phyloP scores from a whole-genome alignment of 2,797 vertebrate species.

The Staurois parvus region DNA sequence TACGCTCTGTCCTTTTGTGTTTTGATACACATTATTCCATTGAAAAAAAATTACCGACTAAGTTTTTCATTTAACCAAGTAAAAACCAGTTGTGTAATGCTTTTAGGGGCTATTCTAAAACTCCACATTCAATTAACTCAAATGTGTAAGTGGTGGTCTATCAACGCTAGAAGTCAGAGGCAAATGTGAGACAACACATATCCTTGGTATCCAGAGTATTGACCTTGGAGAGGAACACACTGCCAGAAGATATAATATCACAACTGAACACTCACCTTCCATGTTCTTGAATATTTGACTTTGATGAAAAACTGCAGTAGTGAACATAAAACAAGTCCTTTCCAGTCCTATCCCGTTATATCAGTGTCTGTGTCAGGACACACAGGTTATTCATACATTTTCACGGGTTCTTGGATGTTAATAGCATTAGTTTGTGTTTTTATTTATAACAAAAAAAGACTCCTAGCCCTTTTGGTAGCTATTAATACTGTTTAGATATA shows the following conservation, averaged over 20 bases:
- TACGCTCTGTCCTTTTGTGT: conserved; percentile 46
- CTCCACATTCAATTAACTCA: not conserved
- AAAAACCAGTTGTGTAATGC: conserved; percentile 30
- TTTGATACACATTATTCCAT: conserved; percentile 44
- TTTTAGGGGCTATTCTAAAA: conserved; percentile 25
- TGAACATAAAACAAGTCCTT: not conserved
- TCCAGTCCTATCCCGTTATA: not conserved
- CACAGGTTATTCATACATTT: not conserved
- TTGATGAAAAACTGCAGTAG: conserved; percentile 36
- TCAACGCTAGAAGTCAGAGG: conserved; percentile 8
- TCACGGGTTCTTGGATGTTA: not conserved
- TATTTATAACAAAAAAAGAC: too few species aligned
- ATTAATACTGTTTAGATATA: too few species aligned
- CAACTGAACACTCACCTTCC: conserved; percentile 7
- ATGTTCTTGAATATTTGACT: conserved; percentile 32
- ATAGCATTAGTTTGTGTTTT: not conserved
- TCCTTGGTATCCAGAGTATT: conserved; percentile 5
- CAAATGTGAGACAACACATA: conserved; percentile 2
- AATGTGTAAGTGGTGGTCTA: not conserved
- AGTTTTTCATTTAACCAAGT: conserved; percentile 33
- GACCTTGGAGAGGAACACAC: not conserved
- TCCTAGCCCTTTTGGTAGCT: too few species aligned
- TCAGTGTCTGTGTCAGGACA: not conserved
- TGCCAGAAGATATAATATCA: not conserved
- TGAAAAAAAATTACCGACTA: conserved; percentile 8